A percentile compares a stretch with the other conserved stretches of the same genome.
These are phyloP conservation scores for Gadopsis bispinosus DNA, from an alignment of 2,797 vertebrate genomes.

Conservation along the genomic window DNA sequence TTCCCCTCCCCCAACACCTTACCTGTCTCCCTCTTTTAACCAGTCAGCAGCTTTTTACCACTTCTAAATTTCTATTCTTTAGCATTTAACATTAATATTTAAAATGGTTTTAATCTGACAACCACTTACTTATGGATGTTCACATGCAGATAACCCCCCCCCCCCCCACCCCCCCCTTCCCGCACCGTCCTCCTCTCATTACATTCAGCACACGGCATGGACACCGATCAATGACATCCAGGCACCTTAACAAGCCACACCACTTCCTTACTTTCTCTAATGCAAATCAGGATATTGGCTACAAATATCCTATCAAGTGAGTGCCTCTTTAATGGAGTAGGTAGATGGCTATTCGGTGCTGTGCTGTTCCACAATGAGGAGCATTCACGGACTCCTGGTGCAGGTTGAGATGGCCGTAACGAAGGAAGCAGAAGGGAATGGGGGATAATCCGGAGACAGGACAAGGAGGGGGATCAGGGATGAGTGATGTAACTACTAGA, in stretches of 20 bases:
- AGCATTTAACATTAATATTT: background rate
- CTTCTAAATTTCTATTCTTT: background rate
- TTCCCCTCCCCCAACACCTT: background rate
- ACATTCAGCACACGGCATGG: slow-evolving; percentile 74
- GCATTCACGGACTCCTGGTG: slow-evolving; percentile 46
- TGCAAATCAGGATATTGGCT: slow-evolving; percentile 85
- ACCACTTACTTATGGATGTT: slow-evolving; percentile 22
- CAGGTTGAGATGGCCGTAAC: slow-evolving; percentile 53
- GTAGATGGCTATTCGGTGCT: slow-evolving; percentile 48
- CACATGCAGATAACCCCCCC: slow-evolving; percentile 54
- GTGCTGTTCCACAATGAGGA: slow-evolving; percentile 55
- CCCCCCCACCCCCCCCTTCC: slow-evolving; percentile 15
- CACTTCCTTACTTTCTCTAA: slow-evolving; percentile 81
- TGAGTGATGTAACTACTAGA: slow-evolving; percentile 74
- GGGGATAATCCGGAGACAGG: slow-evolving; percentile 50
- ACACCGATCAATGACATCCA: slow-evolving; percentile 80
- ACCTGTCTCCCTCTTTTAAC: slow-evolving; percentile 8
- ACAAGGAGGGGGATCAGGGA: slow-evolving; percentile 58
- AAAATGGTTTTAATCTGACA: slow-evolving; percentile 25
- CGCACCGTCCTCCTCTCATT: slow-evolving; percentile 64
- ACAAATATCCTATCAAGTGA: slow-evolving; percentile 82
- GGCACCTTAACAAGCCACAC: slow-evolving; percentile 79
- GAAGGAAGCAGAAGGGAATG: slow-evolving; percentile 46
- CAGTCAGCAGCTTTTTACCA: slow-evolving; percentile 4
- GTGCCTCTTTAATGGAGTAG: slow-evolving; percentile 82